phyloP scores from a whole-genome alignment of 2,888 invertebrate species.

The Ophion obscuratus region DNA sequence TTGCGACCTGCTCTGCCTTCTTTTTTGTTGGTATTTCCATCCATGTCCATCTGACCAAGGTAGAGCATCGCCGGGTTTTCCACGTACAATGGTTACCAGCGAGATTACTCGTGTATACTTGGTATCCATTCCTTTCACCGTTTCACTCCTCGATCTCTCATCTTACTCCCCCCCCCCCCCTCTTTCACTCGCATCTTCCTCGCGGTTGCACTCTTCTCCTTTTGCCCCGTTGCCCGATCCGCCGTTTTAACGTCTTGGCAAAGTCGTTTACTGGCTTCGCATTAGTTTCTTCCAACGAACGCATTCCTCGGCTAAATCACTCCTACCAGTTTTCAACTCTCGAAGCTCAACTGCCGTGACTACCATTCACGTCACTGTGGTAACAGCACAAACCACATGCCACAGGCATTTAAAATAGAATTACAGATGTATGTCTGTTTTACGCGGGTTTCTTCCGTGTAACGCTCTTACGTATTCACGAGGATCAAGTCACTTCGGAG shows the following conservation, averaged over 20 bases:
- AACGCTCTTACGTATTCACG: conserved; percentile 3
- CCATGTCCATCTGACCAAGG: conserved; percentile 34
- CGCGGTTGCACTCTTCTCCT: neutral
- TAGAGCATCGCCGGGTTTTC: conserved; percentile 42
- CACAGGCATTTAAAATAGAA: conserved; percentile 37
- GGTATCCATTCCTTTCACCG: conserved; percentile 16
- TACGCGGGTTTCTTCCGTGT: conserved; percentile 1
- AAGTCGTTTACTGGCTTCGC: conserved; percentile 69
- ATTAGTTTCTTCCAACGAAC: conserved; percentile 58
- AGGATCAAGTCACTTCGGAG: conserved; percentile 26
- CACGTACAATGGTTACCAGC: conserved; percentile 19
- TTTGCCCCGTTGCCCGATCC: conserved; percentile 55
- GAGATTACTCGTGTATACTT: conserved; percentile 7
- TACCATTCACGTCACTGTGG: conserved; percentile 43
- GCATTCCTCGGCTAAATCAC: conserved; percentile 64
- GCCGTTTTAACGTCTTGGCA: conserved; percentile 69
- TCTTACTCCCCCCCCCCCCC: conserved; percentile 13
- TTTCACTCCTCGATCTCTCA: conserved; percentile 11
- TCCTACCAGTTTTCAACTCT: conserved; percentile 63
- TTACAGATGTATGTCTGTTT: conserved; percentile 12
- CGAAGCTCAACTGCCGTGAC: conserved; percentile 14
- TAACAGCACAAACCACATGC: conserved; percentile 31
- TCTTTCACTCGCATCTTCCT: neutral
- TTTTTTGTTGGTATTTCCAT: conserved; percentile 30
- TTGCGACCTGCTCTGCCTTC: conserved; percentile 39